Evolutionary conservation across 2,113 vertebrate genomes (phyloP).

Genomic region (Rutilus rutilus): DNA sequence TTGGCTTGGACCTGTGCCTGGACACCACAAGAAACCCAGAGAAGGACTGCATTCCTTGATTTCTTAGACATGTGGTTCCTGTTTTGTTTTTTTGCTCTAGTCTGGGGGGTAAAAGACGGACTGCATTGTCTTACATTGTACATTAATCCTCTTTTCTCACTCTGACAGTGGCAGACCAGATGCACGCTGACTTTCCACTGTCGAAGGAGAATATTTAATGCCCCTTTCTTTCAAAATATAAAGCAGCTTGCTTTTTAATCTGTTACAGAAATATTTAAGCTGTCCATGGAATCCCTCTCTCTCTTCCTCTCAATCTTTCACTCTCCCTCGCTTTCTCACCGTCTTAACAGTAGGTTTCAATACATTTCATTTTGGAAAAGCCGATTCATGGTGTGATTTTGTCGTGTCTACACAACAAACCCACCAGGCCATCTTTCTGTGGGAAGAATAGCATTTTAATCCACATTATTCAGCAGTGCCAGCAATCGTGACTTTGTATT

Average conservation of each 20-base stretch:
- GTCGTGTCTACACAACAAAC: constrained; percentile 5
- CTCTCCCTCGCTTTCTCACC: not conserved
- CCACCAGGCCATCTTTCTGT: constrained; percentile 12
- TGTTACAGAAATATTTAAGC: constrained; percentile 48
- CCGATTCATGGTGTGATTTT: constrained; percentile 1
- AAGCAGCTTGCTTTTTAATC: constrained; percentile 52
- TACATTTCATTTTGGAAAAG: constrained; percentile 26
- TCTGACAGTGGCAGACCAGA: constrained; percentile 34
- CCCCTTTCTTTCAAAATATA: constrained; percentile 41
- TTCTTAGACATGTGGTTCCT: not conserved
- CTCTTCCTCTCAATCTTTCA: not conserved
- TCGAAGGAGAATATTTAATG: constrained; percentile 17
- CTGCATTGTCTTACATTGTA: constrained; percentile 47
- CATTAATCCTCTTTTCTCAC: constrained; percentile 56
- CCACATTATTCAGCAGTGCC: not conserved
- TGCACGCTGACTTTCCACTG: constrained; percentile 47
- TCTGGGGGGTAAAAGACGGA: constrained; percentile 22
- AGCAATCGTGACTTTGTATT: not conserved
- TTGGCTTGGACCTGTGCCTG: constrained; percentile 49
- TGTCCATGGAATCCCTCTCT: not conserved
- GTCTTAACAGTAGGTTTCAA: constrained; percentile 33
- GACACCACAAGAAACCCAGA: not conserved
- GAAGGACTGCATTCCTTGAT: not conserved
- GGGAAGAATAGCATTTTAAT: constrained; percentile 8
- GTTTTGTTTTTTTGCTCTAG: not conserved